Percentiles rank a stretch among this genome's conserved stretches.
Evolutionary conservation across 2,113 vertebrate species (phyloP).

Genomic region (Arizona elegans): DNA sequence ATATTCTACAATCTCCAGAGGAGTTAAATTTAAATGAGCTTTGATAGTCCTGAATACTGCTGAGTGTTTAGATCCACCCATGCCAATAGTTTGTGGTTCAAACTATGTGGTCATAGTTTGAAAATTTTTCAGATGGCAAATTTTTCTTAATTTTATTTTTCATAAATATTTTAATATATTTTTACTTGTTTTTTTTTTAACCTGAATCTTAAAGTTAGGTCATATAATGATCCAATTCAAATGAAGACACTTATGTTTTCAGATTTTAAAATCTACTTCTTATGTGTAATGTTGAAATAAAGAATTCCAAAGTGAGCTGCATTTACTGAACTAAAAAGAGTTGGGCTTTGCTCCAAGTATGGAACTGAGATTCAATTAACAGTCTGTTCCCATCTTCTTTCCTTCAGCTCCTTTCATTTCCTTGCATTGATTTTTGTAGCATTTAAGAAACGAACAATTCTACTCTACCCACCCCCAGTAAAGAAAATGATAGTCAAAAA

Average conservation of each 20-base stretch:
- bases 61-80: not conserved
- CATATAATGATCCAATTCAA: not conserved
- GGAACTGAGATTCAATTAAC: slow-evolving; percentile 21
- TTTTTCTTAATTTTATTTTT: not conserved
- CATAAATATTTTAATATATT: not conserved
- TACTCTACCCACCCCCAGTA: not conserved
- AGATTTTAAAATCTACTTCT: not conserved
- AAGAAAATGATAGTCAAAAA: not conserved
- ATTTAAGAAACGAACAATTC: slow-evolving; percentile 8
- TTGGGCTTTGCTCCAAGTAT: slow-evolving; percentile 2
- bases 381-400: slow-evolving; percentile 5
- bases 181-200: not conserved
- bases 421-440: slow-evolving; percentile 12
- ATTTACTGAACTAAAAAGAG: not conserved
- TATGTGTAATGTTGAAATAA: not conserved
- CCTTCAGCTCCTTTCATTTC: slow-evolving; percentile 5
- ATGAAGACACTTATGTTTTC: not conserved
- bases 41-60: not conserved
- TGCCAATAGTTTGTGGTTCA: not conserved
- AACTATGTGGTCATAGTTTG: too few species aligned
- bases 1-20: not conserved
- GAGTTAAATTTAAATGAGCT: not conserved
- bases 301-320: not conserved
- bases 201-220: not conserved
- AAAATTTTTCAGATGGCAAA: not conserved